Percentiles rank a stretch among this genome's conserved stretches.
Evolutionary conservation across 2,888 invertebrate genomes (phyloP).

Genomic region (Tiliacea citrago): DNA sequence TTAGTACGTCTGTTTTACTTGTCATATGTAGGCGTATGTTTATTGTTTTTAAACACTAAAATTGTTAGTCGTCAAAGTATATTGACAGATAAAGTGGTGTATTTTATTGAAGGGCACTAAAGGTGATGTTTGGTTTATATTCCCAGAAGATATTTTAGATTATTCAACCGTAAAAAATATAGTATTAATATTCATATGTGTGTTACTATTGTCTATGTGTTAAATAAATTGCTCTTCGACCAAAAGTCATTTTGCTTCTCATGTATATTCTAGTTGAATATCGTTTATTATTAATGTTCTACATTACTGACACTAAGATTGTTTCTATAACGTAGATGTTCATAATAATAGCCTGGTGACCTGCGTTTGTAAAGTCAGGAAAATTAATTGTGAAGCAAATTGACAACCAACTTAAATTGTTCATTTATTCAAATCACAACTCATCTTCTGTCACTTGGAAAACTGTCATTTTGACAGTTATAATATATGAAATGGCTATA

Average conservation of each 20-base stretch:
- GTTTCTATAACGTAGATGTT: neutral
- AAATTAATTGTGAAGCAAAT: neutral
- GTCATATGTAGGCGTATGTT: conserved; percentile 52
- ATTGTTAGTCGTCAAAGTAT: conserved; percentile 40
- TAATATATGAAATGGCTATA: neutral
- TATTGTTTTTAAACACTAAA: conserved; percentile 50
- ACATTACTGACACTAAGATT: neutral
- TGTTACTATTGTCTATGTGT: too few relatives aligned
- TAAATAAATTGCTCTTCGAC: neutral
- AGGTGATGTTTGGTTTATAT: conserved; percentile 51
- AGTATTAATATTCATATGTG: conserved; percentile 9
- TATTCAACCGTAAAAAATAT: conserved; percentile 3
- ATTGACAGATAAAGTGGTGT: conserved; percentile 50
- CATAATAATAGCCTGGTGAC: neutral
- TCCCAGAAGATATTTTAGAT: conserved; percentile 30
- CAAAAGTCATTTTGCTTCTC: neutral
- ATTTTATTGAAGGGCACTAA: conserved; percentile 39
- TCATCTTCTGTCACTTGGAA: too few relatives aligned
- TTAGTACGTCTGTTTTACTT: conserved; percentile 64
- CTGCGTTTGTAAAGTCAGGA: neutral
- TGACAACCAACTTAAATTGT: neutral
- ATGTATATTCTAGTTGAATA: neutral
- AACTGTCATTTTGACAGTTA: neutral
- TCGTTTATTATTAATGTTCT: neutral
- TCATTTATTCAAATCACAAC: neutral